Base-by-base conservation (phyloP, 1,140 invertebrate species). In the Melipona quadrifasciata region DNA sequence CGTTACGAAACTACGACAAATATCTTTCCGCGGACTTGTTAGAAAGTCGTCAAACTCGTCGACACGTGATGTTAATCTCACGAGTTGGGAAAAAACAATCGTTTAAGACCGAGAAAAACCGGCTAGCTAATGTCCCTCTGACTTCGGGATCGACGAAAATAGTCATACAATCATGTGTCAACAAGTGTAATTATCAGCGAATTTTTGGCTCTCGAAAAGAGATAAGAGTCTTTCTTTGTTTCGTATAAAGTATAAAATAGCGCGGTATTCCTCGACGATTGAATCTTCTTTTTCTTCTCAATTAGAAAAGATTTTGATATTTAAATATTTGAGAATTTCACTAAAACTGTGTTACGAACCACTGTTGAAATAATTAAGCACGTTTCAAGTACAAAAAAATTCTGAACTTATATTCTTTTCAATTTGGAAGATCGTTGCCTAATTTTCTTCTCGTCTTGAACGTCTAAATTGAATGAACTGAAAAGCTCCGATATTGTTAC, bases 1-100 rank as follows among this genome's bases (percentile, higher is more conserved):
- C 34, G 70, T 81, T 61, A 64, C 70, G 58, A 53, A 81, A 65
- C 21, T 14, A 74, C 17, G 57, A 21, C 58, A 82, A 82, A 82
- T 82, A 82, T 75, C 75, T 81, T 65, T 55, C 47, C 34, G 0
- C 2, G 24, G 27, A 16, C 24, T 24, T 75, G 74, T 75, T 65
- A 47, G 12, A 39, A 16, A n/a, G 16, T n/a, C 27, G 58, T n/a
- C 14, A 12, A 34, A 21, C 39, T 47, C 8, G 39, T 61, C 21
- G 71, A 34, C n/a, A 4, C 5, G 11, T 19, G 53, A 21, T n/a
- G n/a, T 53, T 39, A 31, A 81, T 73, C 39, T 31, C 21, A 12
- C 4, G 11, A 24, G 27, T 21, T 19, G 51, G 47, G n/a, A 16
- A 61, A 31, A 81, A 74, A 82, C 58, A 65, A 31, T 70, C 27